Evolutionary conservation across 2,113 vertebrate genomes (phyloP), one percentile per base, ranked within the genome.

Genomic region (Urocynchramus pylzowi): DNA sequence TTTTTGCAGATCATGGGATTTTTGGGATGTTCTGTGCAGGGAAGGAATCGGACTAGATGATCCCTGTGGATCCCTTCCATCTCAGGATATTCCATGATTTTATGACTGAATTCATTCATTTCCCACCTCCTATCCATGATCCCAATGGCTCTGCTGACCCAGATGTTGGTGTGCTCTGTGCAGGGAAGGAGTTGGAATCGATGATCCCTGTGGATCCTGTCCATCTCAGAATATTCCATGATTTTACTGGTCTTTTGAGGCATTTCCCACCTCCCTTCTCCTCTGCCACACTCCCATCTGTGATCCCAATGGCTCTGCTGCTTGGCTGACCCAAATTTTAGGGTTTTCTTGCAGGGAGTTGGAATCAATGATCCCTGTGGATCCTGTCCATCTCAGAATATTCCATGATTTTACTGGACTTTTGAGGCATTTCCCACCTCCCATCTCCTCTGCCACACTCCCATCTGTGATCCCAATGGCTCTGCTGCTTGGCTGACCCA

Each of bases 381-480:
- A 35, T 35, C 41, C 14, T 7, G 5, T 16, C 26, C 41, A 13
- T 13, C 71, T 47, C 54, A 30, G 41, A 4, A 45, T 35, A 59
- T 45, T 45, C 71, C 54, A 45, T 5, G 26, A 37, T 13, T 59
- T 47, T 45, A 14, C 2, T 23, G 37, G 47, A 64, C 0, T 52
- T 61, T 27, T 19, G 5, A 33, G 3, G 16, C 28, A 26, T 39
- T 76, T 5, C 9, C 35, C 16, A 16, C 7, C 21, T 30, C 33
- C 42, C 53, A 30, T 59, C 19, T 59, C 27, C 21, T 59, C 42
- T 75, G 33, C 42, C n/a, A 18, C 1, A 0, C 44, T 39, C 20
- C n/a, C n/a, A 31, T 11, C n/a, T 28, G 1, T 1, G 9, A 33
- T 41, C 45, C 57, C 3, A 0, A 47, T 37, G 41, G 31, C 24